phyloP scores from a whole-genome alignment of 2,888 invertebrate genomes.

The Syritta pipiens region DNA sequence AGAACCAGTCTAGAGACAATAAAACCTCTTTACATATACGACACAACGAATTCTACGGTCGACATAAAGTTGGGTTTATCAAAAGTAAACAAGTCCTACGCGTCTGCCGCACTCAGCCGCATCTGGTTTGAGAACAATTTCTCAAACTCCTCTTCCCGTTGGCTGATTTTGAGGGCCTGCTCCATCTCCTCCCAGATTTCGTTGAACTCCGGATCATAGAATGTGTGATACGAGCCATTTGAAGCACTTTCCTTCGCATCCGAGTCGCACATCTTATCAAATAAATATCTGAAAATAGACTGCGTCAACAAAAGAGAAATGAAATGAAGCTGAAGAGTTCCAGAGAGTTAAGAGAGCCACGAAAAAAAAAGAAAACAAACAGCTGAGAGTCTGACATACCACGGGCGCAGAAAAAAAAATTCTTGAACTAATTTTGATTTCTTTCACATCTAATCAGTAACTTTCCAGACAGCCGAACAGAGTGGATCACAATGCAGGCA shows the following conservation, averaged over 20 bases:
- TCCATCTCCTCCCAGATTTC: constrained; percentile 59
- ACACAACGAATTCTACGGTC: too few relatives aligned
- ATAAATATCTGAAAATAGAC: constrained; percentile 22
- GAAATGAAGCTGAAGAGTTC: constrained; percentile 1
- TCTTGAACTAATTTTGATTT: neutral
- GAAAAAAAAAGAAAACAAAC: too few relatives aligned
- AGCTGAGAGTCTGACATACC: constrained; percentile 46
- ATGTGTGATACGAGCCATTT: constrained; percentile 21
- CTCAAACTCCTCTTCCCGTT: constrained; percentile 45
- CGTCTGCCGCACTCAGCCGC: constrained; percentile 8
- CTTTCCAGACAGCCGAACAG: constrained; percentile 3
- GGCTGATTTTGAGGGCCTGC: neutral
- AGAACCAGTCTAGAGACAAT: too few relatives aligned
- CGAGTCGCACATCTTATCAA: constrained; percentile 55
- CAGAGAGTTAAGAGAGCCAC: constrained; percentile 15
- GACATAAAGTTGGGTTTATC: too few relatives aligned
- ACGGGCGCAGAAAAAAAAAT: neutral
- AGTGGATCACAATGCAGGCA: constrained; percentile 72
- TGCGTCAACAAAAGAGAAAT: constrained; percentile 25
- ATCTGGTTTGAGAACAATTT: constrained; percentile 38
- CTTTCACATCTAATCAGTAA: constrained; percentile 38
- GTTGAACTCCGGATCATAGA: constrained; percentile 57
- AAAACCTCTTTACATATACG: too few relatives aligned
- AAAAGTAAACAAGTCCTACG: too few relatives aligned
- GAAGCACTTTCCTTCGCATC: constrained; percentile 12